Evolutionary conservation across 2,113 vertebrate species (phyloP).

Genomic region (Benitochromis conjunctus): DNA sequence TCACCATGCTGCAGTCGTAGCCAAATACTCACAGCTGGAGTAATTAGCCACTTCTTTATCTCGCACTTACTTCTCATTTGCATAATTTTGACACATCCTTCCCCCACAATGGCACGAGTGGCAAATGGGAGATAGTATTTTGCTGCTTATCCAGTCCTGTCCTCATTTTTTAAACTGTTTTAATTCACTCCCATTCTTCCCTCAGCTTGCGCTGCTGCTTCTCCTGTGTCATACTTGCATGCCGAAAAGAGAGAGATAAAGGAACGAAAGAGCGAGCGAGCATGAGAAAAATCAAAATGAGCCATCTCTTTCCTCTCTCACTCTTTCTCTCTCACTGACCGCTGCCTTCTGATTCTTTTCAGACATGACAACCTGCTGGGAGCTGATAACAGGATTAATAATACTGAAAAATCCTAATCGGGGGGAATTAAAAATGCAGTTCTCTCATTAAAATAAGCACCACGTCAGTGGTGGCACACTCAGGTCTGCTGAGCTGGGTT

Average conservation of each 20-base stretch:
- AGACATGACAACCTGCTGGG: slow-evolving; percentile 91
- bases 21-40: slow-evolving; percentile 25
- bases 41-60: slow-evolving; percentile 50
- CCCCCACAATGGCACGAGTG: not conserved
- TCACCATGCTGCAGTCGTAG: not conserved
- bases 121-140: not conserved
- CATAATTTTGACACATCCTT: slow-evolving; percentile 40
- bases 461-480: slow-evolving; percentile 60
- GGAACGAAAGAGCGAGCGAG: not conserved
- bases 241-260: slow-evolving; percentile 3
- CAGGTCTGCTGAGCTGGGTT: slow-evolving; percentile 17
- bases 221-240: not conserved
- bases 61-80: slow-evolving; percentile 11
- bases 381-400: slow-evolving; percentile 99
- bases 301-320: slow-evolving; percentile 66
- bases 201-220: not conserved
- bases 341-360: slow-evolving; percentile 83
- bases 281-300: slow-evolving; percentile 47
- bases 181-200: slow-evolving; percentile 22
- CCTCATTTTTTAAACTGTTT: slow-evolving; percentile 36
- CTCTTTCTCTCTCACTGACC: slow-evolving; percentile 73
- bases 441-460: slow-evolving; percentile 91
- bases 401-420: slow-evolving; percentile 90
- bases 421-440: slow-evolving; percentile 91
- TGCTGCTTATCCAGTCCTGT: slow-evolving; percentile 26